Base-by-base conservation (phyloP, 2,113 vertebrate species). In the Ceuthmochares aereus region DNA sequence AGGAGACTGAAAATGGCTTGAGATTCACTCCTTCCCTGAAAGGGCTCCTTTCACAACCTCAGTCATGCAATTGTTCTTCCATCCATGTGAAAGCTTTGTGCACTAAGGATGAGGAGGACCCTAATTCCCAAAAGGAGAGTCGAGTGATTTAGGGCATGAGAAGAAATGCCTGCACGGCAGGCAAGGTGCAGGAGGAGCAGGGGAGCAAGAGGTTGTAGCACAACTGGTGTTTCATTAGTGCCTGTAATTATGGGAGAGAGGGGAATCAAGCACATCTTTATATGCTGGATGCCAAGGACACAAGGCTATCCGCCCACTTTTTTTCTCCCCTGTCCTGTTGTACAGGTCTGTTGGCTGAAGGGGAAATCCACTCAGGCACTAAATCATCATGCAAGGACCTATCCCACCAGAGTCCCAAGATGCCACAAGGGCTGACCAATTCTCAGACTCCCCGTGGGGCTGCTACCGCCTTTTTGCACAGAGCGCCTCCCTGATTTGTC, bases 231-330 rank as follows among this genome's bases (percentile, higher is more conserved):
- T 37, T 30, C 68, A 16, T 17, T 8, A 16, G 10, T 12, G 2
- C 32, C 72, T n/a, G 32, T 62, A 0, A 18, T 2, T 17, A 1
- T 0, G 11, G 52, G 13, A 55, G 17, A 1, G 23, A 14, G 0
- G 7, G 29, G n/a, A 78, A 16, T 66, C 6, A 17, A 18, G 22
- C 19, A 3, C 32, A 17, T 29, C 34, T 40, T 13, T 6, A 2
- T 1, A 1, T 1, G 23, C 47, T 7, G 29, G 6, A 7, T 2
- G 17, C 58, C 49, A 6, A 6, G 34, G 26, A 40, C 34, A 4
- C 2, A 8, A 51, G 47, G 8, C 9, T 21, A 10, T 1, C 45
- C 5, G 6, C 42, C 1, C 3, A 0, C 0, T 2, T 5, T 25
- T 60, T 29, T 16, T 2, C 27, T n/a, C 16, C 30, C 7, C 14